Conservation (phyloP, 2,888 invertebrate genomes). For the Leptarthrus brevirostris region DNA sequence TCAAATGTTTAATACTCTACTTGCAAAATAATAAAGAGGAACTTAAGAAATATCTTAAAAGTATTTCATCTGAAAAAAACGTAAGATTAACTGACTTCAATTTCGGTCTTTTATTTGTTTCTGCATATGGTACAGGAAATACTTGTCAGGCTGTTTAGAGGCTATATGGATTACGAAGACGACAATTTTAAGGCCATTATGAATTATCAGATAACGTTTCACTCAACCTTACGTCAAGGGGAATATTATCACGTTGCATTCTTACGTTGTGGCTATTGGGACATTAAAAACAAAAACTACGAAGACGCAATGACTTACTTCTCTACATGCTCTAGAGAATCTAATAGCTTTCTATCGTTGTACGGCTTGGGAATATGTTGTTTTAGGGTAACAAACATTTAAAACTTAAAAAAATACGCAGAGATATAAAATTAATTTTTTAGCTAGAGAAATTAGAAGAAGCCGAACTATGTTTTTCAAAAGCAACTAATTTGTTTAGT, state of each 20-base stretch:
- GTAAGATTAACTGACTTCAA: neutral
- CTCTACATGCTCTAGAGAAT: conserved; percentile 9
- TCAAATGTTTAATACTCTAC: neutral
- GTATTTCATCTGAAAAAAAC: neutral
- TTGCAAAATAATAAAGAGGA: neutral
- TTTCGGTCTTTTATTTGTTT: neutral
- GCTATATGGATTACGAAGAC: neutral
- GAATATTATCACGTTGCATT: conserved; percentile 45
- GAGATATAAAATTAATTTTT: neutral
- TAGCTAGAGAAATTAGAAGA: conserved; percentile 21
- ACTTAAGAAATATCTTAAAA: neutral
- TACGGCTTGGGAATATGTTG: conserved; percentile 51
- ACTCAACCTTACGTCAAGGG: neutral
- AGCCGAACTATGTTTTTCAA: conserved; percentile 46
- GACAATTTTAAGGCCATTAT: conserved; percentile 19
- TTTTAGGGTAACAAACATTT: conserved; percentile 35
- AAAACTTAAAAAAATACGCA: neutral
- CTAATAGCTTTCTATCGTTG: conserved; percentile 47
- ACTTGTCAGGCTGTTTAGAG: neutral
- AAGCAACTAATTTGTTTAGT: conserved; percentile 29
- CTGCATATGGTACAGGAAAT: too few relatives aligned
- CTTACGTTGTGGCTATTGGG: conserved; percentile 47
- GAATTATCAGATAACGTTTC: conserved; percentile 49
- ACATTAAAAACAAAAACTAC: conserved; percentile 33
- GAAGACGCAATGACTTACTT: conserved; percentile 47